phyloP scores from a whole-genome alignment of 2,888 invertebrate genomes.

The Spilosoma lubricipeda region DNA sequence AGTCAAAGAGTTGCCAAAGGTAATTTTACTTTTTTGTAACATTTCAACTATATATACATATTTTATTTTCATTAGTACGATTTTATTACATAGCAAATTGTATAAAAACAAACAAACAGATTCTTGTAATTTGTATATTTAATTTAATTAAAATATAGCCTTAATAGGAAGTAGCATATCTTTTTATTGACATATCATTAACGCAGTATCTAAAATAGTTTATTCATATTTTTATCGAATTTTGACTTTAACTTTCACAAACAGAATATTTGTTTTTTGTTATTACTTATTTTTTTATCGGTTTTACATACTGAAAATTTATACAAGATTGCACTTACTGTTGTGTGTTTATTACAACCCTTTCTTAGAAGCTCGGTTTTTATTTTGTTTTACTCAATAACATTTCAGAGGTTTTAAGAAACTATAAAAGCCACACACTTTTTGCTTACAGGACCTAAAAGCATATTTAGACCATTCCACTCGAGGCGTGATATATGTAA shows the following conservation, averaged over 20 bases:
- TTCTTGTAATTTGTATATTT: no score
- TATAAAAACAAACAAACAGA: no score
- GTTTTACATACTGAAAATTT: neutral
- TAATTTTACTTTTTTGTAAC: slow-evolving; percentile 22
- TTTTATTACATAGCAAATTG: no score
- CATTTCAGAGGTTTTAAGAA: no score
- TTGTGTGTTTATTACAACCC: neutral
- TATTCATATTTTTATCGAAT: neutral
- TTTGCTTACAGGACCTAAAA: slow-evolving; percentile 51
- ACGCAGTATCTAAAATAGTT: neutral
- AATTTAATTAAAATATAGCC: neutral
- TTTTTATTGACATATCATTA: no score
- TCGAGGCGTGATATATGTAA: slow-evolving; percentile 68
- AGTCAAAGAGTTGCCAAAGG: slow-evolving; percentile 51
- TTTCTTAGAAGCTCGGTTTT: no score
- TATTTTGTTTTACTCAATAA: no score
- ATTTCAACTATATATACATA: no score
- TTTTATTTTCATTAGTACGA: no score
- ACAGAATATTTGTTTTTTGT: neutral
- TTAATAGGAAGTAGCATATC: no score
- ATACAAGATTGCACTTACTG: neutral
- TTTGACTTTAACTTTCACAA: no score
- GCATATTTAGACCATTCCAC: slow-evolving; percentile 65
- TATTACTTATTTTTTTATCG: neutral
- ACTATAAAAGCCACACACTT: no score